Evolutionary conservation across 2,888 invertebrate species (phyloP), one percentile per base, ranked within the genome.

Genomic region (Balanococcus diminutus): DNA sequence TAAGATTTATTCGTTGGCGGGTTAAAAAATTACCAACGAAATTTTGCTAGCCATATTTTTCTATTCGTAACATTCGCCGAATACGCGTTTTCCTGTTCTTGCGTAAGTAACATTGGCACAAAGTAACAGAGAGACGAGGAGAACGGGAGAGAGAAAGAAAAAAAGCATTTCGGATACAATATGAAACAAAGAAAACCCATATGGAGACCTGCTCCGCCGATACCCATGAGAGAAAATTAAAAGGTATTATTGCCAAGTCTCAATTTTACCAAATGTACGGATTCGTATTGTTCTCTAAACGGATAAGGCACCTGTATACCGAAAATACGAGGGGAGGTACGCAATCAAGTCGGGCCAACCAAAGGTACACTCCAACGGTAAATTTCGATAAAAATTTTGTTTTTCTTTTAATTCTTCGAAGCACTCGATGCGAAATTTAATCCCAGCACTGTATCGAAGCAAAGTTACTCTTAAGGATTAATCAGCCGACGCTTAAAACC

Each of bases 201-300:
- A 51, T 51, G 51, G 51, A 51, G 51, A 51, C 51, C 51, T 51
- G 61, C 28, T 67, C 28, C 14, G 61, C 9, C 14, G 61, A 67
- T 67, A 67, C 61, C 28, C 61, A 67, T 67, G 61, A 28, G 61
- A 67, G 61, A 67, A 67, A 67, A 67, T 67, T 67, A 67, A 67
- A 67, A 67, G 61, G 61, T 67, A 67, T 67, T 67, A 67, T 67
- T 67, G 61, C 61, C 61, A 67, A 67, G 9, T 67, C 61, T 67
- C 61, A 67, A 67, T 67, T 67, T 67, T 67, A 67, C 61, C 22
- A 67, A 67, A 67, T 67, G 61, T 67, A 67, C 61, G 25, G 61
- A 67, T 51, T 51, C 61, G 61, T 28, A 67, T 67, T 67, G 25
- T 67, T 67, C n/a, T n/a, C n/a, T 25, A 28, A 67, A 25, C 61